Evolutionary conservation across 2,797 vertebrate species (phyloP), one percentile per base, ranked within the genome.

Genomic region (Danionella dracula): DNA sequence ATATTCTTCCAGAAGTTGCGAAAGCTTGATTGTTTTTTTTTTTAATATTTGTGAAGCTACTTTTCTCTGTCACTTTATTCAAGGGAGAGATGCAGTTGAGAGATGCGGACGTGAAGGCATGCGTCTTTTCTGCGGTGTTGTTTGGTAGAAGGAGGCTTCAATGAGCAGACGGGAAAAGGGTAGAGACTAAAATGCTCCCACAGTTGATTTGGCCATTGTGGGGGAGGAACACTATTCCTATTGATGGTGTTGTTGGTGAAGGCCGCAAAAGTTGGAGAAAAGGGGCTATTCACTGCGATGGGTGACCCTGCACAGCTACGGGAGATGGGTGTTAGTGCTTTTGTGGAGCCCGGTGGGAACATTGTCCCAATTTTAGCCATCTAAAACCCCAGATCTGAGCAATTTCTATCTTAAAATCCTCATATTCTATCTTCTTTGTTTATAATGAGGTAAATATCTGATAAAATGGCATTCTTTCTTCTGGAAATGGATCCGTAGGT

Each of bases 91-190:
- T 70, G 72, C 45, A n/a, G 61, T 68, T 65, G 67, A 51, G 61
- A 51, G 66, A 81, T 83, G 76, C 58, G 73, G 83, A 88, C 85
- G 85, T 90, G 87, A 86, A 88, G 85, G 87, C 85, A 89, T 90
- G 85, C 79, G 79, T 79, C 84, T 84, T 86, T 82, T 85, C 80
- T 82, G 76, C 81, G 66, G 69, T 53, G 69, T 71, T 75, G 72
- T 81, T 81, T 72, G 78, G 69, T 73, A 73, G 68, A 76, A 55
- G 78, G 77, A 84, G 79, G 83, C 82, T 81, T 85, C 83, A 86
- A 78, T 71, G 75, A 67, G 75, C 75, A 76, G 58, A 38, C 53
- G 73, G 78, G 81, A 51, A 73, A 38, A 51, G 57, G 46, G 73
- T 72, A 62, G 74, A 69, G 76, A 74, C 61, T 67, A 63, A 78